phyloP scores from a whole-genome alignment of 2,888 invertebrate genomes.

The Pollenia labialis region DNA sequence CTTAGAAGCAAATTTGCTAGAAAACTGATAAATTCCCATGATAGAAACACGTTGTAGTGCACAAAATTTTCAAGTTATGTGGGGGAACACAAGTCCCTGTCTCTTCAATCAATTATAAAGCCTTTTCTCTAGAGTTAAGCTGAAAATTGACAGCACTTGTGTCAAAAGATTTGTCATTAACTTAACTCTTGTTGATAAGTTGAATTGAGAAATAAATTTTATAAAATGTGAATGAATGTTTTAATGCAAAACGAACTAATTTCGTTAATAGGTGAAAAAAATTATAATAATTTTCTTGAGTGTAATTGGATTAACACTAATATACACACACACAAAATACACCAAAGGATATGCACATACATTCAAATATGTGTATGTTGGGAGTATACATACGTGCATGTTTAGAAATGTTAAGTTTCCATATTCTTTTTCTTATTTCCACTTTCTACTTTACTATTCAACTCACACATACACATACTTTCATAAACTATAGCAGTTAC shows the following conservation, averaged over 20 bases:
- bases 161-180: slow-evolving; percentile 19
- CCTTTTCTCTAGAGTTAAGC: slow-evolving; percentile 11
- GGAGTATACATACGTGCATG: neutral
- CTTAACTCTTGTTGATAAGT: neutral
- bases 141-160: slow-evolving; percentile 14
- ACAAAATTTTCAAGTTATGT: no score
- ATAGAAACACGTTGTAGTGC: neutral
- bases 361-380: neutral
- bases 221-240: neutral
- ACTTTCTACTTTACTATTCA: slow-evolving; percentile 41
- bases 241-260: slow-evolving; percentile 30
- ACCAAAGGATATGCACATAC: neutral
- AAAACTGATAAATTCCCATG: slow-evolving; percentile 33
- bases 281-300: slow-evolving; percentile 53
- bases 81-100: no score
- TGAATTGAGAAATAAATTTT: slow-evolving; percentile 5
- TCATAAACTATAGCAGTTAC: slow-evolving; percentile 31
- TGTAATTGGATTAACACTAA: slow-evolving; percentile 17
- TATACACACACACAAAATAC: neutral
- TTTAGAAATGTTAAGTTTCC: slow-evolving; percentile 42
- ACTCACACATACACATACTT: slow-evolving; percentile 24
- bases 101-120: neutral
- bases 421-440: slow-evolving; percentile 52
- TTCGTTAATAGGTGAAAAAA: slow-evolving; percentile 32
- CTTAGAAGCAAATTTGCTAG: slow-evolving; percentile 31